These are phyloP conservation scores for Isurus oxyrinchus DNA, from an alignment of 2,113 vertebrate species.

Conservation along the genomic window DNA sequence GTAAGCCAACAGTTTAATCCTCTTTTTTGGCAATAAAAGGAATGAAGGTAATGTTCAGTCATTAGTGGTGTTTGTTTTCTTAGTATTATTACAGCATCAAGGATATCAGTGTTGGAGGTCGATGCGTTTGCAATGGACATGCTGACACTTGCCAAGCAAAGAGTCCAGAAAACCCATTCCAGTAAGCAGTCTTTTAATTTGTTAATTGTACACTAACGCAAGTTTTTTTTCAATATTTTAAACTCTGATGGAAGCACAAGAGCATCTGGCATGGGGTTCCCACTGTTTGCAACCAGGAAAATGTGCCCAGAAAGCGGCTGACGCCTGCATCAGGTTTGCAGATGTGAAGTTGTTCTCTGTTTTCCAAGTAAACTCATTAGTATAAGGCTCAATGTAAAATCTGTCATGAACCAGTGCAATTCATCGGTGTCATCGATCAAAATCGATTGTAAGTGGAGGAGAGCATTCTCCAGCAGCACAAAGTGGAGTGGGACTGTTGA, in stretches of 20 bases:
- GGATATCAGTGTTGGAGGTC: constrained; percentile 84
- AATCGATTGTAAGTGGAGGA: neutral
- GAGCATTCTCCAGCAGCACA: neutral
- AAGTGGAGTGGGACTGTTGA: neutral
- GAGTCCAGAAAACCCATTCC: constrained; percentile 53
- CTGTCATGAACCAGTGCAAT: neutral
- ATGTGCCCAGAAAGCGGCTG: neutral
- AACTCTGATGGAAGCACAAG: neutral
- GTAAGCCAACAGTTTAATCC: neutral
- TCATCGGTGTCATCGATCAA: neutral
- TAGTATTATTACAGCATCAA: constrained; percentile 95
- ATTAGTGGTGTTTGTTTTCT: constrained; percentile 38
- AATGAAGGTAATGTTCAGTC: neutral
- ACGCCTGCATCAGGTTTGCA: neutral
- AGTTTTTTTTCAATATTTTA: neutral
- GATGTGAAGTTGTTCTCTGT: neutral
- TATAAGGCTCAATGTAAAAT: neutral
- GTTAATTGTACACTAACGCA: neutral
- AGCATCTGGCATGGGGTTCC: neutral
- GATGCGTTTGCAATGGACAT: constrained; percentile 85
- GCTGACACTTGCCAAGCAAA: constrained; percentile 65
- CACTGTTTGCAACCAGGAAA: neutral
- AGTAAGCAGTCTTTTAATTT: constrained; percentile 55
- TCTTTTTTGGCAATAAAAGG: neutral
- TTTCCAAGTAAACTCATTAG: neutral